Conservation (phyloP, 2,113 vertebrate genomes). For the Amazona guildingii region DNA sequence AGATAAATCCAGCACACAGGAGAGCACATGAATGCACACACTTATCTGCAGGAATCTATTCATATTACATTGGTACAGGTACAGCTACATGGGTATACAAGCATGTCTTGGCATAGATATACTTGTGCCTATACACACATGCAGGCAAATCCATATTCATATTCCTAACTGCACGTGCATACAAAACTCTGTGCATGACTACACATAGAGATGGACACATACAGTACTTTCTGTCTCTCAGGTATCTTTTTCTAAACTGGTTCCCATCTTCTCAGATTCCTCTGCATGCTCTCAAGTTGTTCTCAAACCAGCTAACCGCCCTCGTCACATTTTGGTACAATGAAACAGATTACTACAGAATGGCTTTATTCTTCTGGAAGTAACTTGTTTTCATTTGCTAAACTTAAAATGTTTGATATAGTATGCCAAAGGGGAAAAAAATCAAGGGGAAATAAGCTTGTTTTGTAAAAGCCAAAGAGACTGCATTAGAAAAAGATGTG, state of each 20-base stretch:
- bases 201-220: too few species aligned
- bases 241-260: neutral
- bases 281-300: neutral
- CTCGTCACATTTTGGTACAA: neutral
- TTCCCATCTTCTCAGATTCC: neutral
- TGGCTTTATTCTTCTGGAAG: conserved; percentile 4
- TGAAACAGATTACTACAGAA: neutral
- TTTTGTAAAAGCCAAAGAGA: conserved; percentile 32
- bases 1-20: neutral
- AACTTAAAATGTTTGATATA: neutral
- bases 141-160: neutral
- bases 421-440: neutral
- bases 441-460: neutral
- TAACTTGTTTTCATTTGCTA: conserved; percentile 53
- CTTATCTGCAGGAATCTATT: neutral
- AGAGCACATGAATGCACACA: neutral
- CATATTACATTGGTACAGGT: neutral
- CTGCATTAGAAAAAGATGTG: conserved; percentile 13
- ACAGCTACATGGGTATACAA: neutral
- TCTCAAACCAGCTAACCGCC: neutral
- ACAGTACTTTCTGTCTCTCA: neutral
- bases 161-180: neutral
- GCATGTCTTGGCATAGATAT: neutral
- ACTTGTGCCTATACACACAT: fast-evolving
- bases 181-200: neutral